Evolutionary conservation across 2,113 vertebrate genomes (phyloP), one percentile per base, ranked within the genome.

Genomic region (Bubo blakistoni): DNA sequence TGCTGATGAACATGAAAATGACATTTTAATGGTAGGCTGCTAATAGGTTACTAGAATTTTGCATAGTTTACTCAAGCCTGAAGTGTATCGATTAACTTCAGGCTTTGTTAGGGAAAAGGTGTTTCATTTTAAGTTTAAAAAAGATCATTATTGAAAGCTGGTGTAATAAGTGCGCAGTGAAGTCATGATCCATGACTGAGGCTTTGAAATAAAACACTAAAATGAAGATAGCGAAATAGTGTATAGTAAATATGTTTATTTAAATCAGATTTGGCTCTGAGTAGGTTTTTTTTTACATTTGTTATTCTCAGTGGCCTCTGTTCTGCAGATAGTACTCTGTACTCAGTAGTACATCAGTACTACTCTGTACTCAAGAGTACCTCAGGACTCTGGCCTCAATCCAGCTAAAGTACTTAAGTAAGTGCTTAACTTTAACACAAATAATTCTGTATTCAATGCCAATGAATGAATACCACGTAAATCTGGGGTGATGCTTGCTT

Each of bases 331-430:
- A 47, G 46, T 47, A 47, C 46, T 47, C 46, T 47, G 46, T 21
- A 47, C 46, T 47, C 46, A 47, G 46, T 47, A 47, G 46, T 47
- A 47, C 20, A 47, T 47, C 46, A 47, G 46, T 11, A 47, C 46
- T 47, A 47, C 46, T 47, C 46, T 21, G 20, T 21, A 47, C 46
- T 47, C 46, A 21, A 46, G 44, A 46, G 46, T 47, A 21, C 80
- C 81, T 95, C 86, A 93, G 81, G 79, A 69, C 47, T 87, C 69
- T 96, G 96, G 96, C 92, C 90, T 87, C 86, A 89, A 29, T 92
- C 86, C 95, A 96, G 83, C 80, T 85, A 44, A 91, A 94, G 57
- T 90, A 88, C 52, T 96, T 92, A 81, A 96, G 76, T 88, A 81
- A 88, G 47, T 49, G 80, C 94, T 79, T 91, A 92, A 93, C 94